Conservation (phyloP, 1,140 invertebrate species). For the Aphelinus certus region DNA sequence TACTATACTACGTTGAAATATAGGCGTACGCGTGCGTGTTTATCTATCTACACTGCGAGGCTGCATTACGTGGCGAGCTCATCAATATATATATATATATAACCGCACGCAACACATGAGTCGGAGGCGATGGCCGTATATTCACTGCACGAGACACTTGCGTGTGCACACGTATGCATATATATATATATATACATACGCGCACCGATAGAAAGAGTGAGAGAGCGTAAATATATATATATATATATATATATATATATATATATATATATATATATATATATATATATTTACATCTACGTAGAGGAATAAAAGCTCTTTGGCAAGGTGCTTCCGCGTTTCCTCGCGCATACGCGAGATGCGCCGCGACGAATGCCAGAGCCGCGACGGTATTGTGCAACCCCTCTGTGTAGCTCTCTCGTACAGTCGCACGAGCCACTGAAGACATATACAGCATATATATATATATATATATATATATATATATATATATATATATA, state of each 20-base stretch:
- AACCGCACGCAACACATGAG: background rate
- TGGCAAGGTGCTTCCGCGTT: slow-evolving; percentile 23
- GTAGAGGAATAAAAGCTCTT: background rate
- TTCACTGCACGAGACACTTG: background rate
- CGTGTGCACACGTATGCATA: background rate
- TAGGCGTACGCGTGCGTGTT: too few species aligned
- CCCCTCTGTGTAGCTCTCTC: background rate
- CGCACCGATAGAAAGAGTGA: too few species aligned
- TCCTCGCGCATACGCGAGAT: slow-evolving; percentile 10
- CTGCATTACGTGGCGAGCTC: too few species aligned
- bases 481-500: too few species aligned
- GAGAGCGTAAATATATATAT: too few species aligned
- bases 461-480: too few species aligned
- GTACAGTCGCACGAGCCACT: too few species aligned
- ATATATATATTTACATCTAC: too few species aligned
- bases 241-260: background rate
- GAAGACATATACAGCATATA: too few species aligned
- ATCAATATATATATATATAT: background rate
- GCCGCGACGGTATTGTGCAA: slow-evolving; percentile 9
- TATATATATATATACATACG: background rate
- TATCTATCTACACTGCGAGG: too few species aligned
- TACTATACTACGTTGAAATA: too few species aligned
- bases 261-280: background rate
- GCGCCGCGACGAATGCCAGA: background rate
- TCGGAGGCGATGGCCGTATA: background rate